phyloP scores from a whole-genome alignment of 2,113 vertebrate species.

The Poeciliopsis turrubarensis region DNA sequence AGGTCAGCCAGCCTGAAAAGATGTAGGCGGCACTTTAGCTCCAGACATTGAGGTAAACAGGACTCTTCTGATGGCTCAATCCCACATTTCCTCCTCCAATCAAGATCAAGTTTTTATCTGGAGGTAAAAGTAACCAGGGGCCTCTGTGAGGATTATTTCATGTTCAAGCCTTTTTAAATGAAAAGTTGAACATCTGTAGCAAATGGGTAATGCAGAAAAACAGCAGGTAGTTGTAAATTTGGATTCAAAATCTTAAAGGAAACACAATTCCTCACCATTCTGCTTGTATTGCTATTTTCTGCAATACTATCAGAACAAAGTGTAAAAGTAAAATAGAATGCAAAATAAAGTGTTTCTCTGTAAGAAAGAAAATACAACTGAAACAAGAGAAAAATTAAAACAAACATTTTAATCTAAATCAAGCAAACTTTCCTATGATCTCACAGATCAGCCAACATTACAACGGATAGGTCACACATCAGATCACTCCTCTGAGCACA shows the following conservation, averaged over 20 bases:
- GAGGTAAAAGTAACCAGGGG: constrained; percentile 38
- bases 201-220: not conserved
- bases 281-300: no score
- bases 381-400: no score
- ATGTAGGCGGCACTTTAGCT: constrained; percentile 49
- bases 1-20: constrained; percentile 37
- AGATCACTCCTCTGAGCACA: no score
- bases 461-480: no score
- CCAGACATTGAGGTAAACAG: constrained; percentile 59
- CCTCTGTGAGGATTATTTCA: constrained; percentile 28
- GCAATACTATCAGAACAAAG: no score
- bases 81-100: constrained; percentile 46
- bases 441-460: no score
- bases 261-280: constrained; percentile 5
- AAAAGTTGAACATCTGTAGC: not conserved
- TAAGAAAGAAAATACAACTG: no score
- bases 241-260: constrained; percentile 15
- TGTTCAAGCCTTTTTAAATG: constrained; percentile 14
- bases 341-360: no score
- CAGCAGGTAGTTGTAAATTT: constrained; percentile 24
- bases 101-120: constrained; percentile 46
- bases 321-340: no score
- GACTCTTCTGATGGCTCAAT: constrained; percentile 54
- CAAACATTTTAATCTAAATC: no score
- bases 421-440: no score